Percentiles rank a stretch among this genome's conserved stretches.
These are phyloP conservation scores for Leptopilina syphax DNA, from an alignment of 2,888 invertebrate species.

Conservation along the genomic window DNA sequence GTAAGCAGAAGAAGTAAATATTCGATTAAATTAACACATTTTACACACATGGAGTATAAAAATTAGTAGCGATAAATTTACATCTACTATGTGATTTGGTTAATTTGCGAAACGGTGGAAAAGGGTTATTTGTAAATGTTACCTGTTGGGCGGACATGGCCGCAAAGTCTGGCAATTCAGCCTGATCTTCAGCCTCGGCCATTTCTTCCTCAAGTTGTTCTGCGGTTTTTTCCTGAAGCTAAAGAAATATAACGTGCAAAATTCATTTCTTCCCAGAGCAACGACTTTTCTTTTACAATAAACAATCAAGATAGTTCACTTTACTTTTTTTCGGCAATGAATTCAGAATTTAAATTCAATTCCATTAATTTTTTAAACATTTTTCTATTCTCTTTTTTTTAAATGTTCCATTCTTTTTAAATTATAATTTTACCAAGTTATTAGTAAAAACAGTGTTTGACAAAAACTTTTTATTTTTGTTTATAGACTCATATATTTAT, in stretches of 20 bases:
- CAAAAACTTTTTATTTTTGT: no score
- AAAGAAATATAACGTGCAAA: constrained; percentile 44
- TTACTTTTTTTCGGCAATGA: no score
- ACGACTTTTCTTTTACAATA: not conserved
- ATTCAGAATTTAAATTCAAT: no score
- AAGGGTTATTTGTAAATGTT: constrained; percentile 49
- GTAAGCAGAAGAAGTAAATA: constrained; percentile 46
- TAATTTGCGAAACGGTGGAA: no score
- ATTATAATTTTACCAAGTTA: no score
- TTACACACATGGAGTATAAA: not conserved
- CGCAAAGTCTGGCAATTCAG: constrained; percentile 76
- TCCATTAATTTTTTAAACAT: no score
- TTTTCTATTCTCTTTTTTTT: no score
- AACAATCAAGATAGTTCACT: not conserved
- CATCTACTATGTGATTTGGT: no score
- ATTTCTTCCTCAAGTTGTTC: constrained; percentile 77
- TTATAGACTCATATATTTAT: no score
- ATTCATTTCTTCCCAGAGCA: constrained; percentile 36
- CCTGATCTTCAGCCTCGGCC: constrained; percentile 75
- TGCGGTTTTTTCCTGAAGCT: constrained; percentile 69
- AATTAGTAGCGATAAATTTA: not conserved
- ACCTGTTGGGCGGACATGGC: constrained; percentile 77
- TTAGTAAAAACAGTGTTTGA: no score
- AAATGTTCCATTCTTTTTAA: no score
- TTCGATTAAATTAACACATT: constrained; percentile 43